Evolutionary conservation across 2,113 vertebrate genomes (phyloP), one percentile per base, ranked within the genome.

Genomic region (Lagopus leucura): DNA sequence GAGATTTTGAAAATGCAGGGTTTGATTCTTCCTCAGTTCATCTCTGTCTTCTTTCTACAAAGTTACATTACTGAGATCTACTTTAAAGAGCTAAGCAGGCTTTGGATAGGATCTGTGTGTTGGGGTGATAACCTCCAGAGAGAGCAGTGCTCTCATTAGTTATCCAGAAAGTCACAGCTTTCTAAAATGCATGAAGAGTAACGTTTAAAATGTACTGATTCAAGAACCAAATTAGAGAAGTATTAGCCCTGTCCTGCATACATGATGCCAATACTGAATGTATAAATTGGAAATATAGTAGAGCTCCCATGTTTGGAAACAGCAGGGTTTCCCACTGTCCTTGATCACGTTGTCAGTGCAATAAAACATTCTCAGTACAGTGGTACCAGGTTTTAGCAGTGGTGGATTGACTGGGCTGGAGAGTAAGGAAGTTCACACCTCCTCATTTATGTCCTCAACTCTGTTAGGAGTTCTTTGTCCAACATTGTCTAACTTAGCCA

Each of bases 331-430:
- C 74, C 75, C 45, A 25, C 70, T 84, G 61, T 1, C 69, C 58
- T 10, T 11, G 32, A 27, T 48, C 61, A 17, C 13, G 21, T 65
- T 90, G 83, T 71, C 89, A 70, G 36, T 45, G 66, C 50, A 86
- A 66, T 54, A 48, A 75, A 86, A 24, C 42, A 16, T 55, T 64
- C 34, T 32, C 40, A 70, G 60, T 18, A 10, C 10, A 16, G 28
- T 2, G 2, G 43, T 73, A 60, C 10, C 70, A n/a, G 0, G 67
- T 47, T 27, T 34, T 5, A 22, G 5, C 43, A 54, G 74, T 69
- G 60, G 6, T 54, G 17, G 67, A 8, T 81, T 78, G 52, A 16
- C 73, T 80, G 87, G n/a, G 66, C 70, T 91, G 91, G 25, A 88
- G 75, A 43, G 58, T 82, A 48, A 52, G 21, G 32, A 20, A 48